Conservation (phyloP, 1,140 invertebrate genomes). For the Tetragnatha versicolor region DNA sequence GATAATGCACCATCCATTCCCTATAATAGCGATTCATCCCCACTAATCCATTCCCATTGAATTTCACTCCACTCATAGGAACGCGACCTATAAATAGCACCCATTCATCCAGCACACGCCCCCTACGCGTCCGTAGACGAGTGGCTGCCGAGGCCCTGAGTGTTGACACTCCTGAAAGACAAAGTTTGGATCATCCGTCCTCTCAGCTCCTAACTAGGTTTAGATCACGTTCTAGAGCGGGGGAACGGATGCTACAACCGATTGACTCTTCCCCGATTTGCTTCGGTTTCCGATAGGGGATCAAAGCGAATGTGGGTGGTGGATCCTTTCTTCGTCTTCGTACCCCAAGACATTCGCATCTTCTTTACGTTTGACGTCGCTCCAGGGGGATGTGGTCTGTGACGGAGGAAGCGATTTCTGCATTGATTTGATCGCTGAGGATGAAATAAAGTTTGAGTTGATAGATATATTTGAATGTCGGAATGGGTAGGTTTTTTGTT, state of each 20-base stretch:
- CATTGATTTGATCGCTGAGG: too few relatives aligned
- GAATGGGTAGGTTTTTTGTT: too few relatives aligned
- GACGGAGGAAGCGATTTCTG: too few relatives aligned
- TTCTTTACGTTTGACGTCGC: too few relatives aligned
- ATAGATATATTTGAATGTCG: too few relatives aligned
- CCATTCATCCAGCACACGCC: not conserved
- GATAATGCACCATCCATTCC: too few relatives aligned
- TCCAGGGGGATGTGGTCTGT: too few relatives aligned
- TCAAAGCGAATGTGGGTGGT: too few relatives aligned
- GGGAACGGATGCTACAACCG: conserved; percentile 5
- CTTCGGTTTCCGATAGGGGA: conserved; percentile 45
- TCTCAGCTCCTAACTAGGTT: conserved; percentile 39
- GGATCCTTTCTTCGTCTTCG: too few relatives aligned
- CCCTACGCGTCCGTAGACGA: not conserved
- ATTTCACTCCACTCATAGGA: not conserved
- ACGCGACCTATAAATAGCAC: not conserved
- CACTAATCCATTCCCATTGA: not conserved
- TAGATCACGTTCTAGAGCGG: conserved; percentile 35
- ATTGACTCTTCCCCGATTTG: conserved; percentile 38
- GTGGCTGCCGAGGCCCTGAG: not conserved
- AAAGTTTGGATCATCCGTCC: conserved; percentile 36
- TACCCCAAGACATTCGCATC: too few relatives aligned
- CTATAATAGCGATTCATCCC: not conserved
- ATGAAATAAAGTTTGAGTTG: too few relatives aligned
- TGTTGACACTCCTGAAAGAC: conserved; percentile 46